phyloP scores from a whole-genome alignment of 2,797 vertebrate species.

The Neomorphus geoffroyi region DNA sequence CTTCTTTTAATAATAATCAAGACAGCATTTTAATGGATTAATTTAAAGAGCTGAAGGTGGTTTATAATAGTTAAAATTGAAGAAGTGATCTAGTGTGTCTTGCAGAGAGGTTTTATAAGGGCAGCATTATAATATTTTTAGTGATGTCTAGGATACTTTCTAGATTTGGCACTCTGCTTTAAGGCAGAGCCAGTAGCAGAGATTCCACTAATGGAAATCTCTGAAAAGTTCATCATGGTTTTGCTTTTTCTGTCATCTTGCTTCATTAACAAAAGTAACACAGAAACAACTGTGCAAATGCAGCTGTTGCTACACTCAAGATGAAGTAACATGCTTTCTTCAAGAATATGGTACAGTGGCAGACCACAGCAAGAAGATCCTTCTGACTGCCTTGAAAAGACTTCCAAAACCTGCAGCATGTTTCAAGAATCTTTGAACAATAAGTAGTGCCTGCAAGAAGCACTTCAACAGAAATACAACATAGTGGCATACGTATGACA shows the following conservation, averaged over 20 bases:
- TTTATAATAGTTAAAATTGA: not conserved
- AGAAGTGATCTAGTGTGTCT: not conserved
- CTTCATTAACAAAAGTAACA: not conserved
- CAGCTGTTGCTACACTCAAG: not conserved
- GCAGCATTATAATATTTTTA: not conserved
- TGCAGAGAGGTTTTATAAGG: not conserved
- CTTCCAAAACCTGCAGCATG: not conserved
- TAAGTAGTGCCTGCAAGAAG: not conserved
- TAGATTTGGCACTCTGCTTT: not conserved
- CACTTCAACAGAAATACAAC: not conserved
- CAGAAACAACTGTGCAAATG: not conserved
- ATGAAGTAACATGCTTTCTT: not conserved
- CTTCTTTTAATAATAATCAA: not conserved
- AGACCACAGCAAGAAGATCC: not conserved
- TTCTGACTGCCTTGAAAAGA: not conserved
- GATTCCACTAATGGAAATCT: not conserved
- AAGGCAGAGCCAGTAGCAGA: not conserved
- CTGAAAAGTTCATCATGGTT: not conserved
- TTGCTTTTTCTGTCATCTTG: not conserved
- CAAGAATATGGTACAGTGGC: not conserved
- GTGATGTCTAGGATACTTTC: not conserved
- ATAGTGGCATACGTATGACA: not conserved
- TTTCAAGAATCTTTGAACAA: not conserved
- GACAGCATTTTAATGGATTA: not conserved
- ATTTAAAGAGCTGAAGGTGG: not conserved